phyloP scores from a whole-genome alignment of 2,888 invertebrate species.

The Tetragnatha montana region DNA sequence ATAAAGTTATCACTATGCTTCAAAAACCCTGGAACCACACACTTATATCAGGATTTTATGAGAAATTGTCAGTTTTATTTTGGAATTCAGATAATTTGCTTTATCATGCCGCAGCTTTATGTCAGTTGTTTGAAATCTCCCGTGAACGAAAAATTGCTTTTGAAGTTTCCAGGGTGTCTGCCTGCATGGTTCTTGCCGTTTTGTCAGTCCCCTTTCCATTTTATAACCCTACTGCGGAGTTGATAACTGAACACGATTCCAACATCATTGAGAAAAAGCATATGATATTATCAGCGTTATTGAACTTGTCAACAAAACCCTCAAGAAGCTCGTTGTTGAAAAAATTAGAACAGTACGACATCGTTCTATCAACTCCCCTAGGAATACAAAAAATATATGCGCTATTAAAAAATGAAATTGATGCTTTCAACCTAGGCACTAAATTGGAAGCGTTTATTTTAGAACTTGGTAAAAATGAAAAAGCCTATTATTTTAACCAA shows the following conservation, averaged over 20 bases:
- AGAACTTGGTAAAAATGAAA: neutral
- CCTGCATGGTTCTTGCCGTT: slow-evolving; percentile 40
- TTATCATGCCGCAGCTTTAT: slow-evolving; percentile 53
- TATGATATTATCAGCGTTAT: slow-evolving; percentile 12
- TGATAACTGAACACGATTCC: slow-evolving; percentile 32
- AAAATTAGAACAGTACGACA: slow-evolving; percentile 7
- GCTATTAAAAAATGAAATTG: slow-evolving; percentile 19
- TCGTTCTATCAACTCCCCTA: neutral
- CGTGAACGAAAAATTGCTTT: slow-evolving; percentile 28
- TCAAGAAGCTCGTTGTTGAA: slow-evolving; percentile 30
- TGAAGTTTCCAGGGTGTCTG: slow-evolving; percentile 22
- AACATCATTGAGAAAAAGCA: slow-evolving; percentile 26
- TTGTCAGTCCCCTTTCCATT: slow-evolving; percentile 20
- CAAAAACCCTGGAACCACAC: slow-evolving; percentile 20
- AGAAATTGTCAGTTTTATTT: slow-evolving; percentile 40
- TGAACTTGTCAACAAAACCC: slow-evolving; percentile 20
- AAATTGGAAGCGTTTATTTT: neutral
- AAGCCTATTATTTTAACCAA: neutral
- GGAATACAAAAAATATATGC: slow-evolving; percentile 21
- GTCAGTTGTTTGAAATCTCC: slow-evolving; percentile 27
- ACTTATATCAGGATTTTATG: slow-evolving; percentile 40
- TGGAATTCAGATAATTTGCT: slow-evolving; percentile 29
- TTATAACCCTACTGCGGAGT: neutral
- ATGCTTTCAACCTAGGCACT: slow-evolving; percentile 2
- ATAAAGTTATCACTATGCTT: slow-evolving; percentile 18